Conservation (phyloP, 2,888 invertebrate genomes). For the Bellardia pandia region DNA sequence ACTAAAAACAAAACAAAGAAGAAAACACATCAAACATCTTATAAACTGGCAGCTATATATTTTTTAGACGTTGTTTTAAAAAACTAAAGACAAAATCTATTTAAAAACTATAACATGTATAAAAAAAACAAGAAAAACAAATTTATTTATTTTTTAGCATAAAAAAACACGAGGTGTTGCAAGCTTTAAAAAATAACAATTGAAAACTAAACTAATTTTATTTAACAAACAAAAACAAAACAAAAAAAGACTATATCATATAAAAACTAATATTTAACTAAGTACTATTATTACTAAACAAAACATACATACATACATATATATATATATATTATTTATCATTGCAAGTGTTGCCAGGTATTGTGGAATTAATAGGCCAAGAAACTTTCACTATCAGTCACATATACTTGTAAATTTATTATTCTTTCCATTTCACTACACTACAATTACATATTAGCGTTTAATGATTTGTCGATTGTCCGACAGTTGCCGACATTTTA, state of each 20-base stretch:
- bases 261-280: slow-evolving; percentile 29
- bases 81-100: slow-evolving; percentile 4
- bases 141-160: slow-evolving; percentile 8
- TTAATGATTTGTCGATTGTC: no score
- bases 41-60: slow-evolving; percentile 65
- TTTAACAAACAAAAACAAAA: slow-evolving; percentile 24
- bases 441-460: no score
- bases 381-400: no score
- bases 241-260: slow-evolving; percentile 61
- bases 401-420: no score
- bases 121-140: not conserved
- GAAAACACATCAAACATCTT: not conserved
- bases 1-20: not conserved
- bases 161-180: slow-evolving; percentile 34
- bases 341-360: slow-evolving; percentile 22
- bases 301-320: not conserved
- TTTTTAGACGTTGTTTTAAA: slow-evolving; percentile 47
- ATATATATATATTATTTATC: not conserved
- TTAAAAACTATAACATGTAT: slow-evolving; percentile 21
- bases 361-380: no score
- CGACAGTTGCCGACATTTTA: no score
- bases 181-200: not conserved
- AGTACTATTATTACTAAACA: not conserved
- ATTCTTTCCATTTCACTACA: no score
- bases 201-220: slow-evolving; percentile 30